Conservation (phyloP, 2,888 invertebrate species). For the Sialis lutaria region DNA sequence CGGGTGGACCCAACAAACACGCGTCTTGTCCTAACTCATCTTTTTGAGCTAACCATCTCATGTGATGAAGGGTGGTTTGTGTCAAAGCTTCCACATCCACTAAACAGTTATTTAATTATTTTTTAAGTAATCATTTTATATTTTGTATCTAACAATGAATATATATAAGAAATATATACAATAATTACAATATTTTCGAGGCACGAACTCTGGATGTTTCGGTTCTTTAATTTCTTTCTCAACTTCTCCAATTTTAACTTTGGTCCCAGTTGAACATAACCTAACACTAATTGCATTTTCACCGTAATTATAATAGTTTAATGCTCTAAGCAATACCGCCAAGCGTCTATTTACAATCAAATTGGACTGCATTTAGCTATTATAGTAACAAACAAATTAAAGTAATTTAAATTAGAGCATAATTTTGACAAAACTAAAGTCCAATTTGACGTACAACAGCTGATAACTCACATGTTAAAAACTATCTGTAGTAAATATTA, state of each 20-base stretch:
- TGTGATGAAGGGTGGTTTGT: constrained; percentile 60
- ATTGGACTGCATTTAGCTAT: constrained; percentile 1
- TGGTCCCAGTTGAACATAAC: constrained; percentile 30
- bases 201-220: constrained; percentile 65
- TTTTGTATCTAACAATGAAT: constrained; percentile 5
- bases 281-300: constrained; percentile 17
- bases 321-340: not conserved
- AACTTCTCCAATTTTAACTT: constrained; percentile 58
- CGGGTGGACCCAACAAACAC: constrained; percentile 85
- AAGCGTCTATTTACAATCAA: constrained; percentile 1
- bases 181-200: constrained; percentile 60
- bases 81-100: constrained; percentile 38
- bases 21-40: constrained; percentile 86
- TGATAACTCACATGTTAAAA: not conserved
- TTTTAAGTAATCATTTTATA: constrained; percentile 10
- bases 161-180: constrained; percentile 5
- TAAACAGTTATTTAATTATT: constrained; percentile 7
- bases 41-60: constrained; percentile 95
- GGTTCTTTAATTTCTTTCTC: constrained; percentile 43
- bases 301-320: not conserved
- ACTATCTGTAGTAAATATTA: no score
- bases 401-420: not conserved
- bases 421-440: not conserved
- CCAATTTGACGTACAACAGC: constrained; percentile 3
- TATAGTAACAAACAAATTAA: not conserved